A percentile compares a stretch with the other conserved stretches of the same genome.
These are phyloP conservation scores for Onchidella celtica DNA, from an alignment of 2,888 invertebrate species.

Conservation along the genomic window DNA sequence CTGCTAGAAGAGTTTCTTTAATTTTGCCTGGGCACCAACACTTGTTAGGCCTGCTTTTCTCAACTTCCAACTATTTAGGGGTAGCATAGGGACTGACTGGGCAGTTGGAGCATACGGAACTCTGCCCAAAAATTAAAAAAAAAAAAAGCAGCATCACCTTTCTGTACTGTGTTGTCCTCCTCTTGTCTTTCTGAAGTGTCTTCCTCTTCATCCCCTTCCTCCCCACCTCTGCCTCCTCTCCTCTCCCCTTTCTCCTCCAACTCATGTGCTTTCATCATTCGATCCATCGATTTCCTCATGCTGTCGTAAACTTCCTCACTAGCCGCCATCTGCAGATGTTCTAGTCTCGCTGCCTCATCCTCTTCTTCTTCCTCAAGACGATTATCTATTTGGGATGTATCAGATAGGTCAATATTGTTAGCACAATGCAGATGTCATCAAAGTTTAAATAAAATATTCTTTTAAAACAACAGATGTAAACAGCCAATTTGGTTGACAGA, in stretches of 20 bases:
- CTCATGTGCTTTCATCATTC: conserved; percentile 9
- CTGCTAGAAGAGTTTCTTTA: no score
- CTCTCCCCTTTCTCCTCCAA: conserved; percentile 6
- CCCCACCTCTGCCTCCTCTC: conserved; percentile 42
- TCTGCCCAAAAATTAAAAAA: no score
- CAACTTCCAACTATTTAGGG: no score
- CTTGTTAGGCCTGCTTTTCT: no score
- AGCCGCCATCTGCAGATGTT: conserved; percentile 50
- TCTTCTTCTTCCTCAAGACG: conserved; percentile 9
- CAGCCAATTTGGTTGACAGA: no score
- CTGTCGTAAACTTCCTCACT: conserved; percentile 42
- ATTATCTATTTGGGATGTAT: conserved; percentile 40
- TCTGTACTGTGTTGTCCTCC: conserved; percentile 18
- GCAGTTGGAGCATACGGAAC: no score
- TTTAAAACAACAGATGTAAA: no score
- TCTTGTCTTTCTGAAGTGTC: conserved; percentile 7
- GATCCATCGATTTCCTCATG: conserved; percentile 21
- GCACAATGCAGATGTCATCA: not conserved
- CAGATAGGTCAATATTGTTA: not conserved
- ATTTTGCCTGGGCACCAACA: no score
- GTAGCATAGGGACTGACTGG: no score
- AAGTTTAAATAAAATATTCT: not conserved
- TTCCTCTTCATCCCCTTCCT: conserved; percentile 47
- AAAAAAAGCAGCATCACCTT: no score
- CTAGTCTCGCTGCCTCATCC: conserved; percentile 37